Evolutionary conservation across 2,113 vertebrate genomes (phyloP), one percentile per base, ranked within the genome.

Genomic region (Chaetops frenatus): DNA sequence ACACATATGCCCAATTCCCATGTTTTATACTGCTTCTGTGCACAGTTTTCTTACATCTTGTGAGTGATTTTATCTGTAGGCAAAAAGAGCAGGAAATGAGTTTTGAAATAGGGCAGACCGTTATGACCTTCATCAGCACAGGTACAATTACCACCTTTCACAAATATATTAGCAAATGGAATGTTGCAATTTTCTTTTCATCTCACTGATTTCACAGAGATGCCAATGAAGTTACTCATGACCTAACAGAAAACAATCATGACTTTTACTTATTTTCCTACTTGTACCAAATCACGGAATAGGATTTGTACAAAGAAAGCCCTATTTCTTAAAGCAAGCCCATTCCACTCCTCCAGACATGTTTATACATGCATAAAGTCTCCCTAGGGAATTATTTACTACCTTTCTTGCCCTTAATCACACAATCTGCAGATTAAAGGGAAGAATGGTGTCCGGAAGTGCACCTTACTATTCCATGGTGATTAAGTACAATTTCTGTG

Each of bases 341-440:
- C 19, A 66, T 85, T 40, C 44, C 33, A 64, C 42, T 81, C 57
- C 24, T 38, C 21, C 71, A 76, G 42, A 31, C 42, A 66, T 0
- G 13, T 90, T 95, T 92, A 88, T 15, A 53, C 70, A 73, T 40
- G 92, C 85, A 70, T 88, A 61, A 93, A 88, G 69, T 65, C 71
- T 77, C 50, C 50, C 71, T 78, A 35, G 82, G 40, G 38, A 97
- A 90, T 94, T 88, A 93, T 94, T 94, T 90, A 83, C 94, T 92
- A 62, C 47, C 38, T 81, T 72, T 72, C 24, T 29, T 86, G 23
- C 12, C 28, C 90, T 76, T 94, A 86, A 86, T 62, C n/a, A 53
- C 21, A 66, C 28, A 64, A 50, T 81, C 71, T 86, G 9, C 19
- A 78, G 67, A 66, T 81, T 70, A 83, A 86, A 83, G 42, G 78